Evolutionary conservation across 2,113 vertebrate species (phyloP).

Genomic region (Phylloscopus trochilus): DNA sequence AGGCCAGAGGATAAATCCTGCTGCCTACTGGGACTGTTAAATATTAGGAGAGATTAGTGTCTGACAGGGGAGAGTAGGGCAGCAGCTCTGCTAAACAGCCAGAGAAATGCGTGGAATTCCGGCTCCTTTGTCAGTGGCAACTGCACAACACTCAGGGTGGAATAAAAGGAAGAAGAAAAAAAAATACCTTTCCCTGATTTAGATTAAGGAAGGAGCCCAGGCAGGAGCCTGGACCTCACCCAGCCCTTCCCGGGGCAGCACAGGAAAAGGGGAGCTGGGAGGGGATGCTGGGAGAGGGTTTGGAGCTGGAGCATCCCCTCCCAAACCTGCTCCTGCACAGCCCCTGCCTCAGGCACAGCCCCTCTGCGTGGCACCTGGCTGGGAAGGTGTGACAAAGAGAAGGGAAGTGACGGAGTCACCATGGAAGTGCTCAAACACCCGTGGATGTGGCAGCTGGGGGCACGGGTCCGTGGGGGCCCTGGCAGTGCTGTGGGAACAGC

Average conservation of each 20-base stretch:
- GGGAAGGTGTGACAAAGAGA: not conserved
- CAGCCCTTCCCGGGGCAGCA: not conserved
- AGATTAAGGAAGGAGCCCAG: not conserved
- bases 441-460: not conserved
- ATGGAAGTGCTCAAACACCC: not conserved
- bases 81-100: slow-evolving; percentile 64
- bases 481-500: not conserved
- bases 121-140: slow-evolving; percentile 60
- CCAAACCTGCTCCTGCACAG: not conserved
- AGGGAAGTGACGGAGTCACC: not conserved
- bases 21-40: slow-evolving; percentile 72
- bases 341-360: not conserved
- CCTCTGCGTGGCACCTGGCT: fast-evolving
- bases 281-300: not conserved
- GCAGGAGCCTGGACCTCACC: not conserved
- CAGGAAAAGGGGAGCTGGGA: not conserved
- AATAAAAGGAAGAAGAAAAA: slow-evolving; percentile 18
- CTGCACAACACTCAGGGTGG: slow-evolving; percentile 19
- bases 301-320: not conserved
- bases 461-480: not conserved
- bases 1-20: slow-evolving; percentile 70
- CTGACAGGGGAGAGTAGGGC: slow-evolving; percentile 71
- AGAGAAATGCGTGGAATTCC: slow-evolving; percentile 66
- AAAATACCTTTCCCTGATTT: slow-evolving; percentile 32
- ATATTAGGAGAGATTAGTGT: slow-evolving; percentile 73